phyloP scores from a whole-genome alignment of 1,140 invertebrate genomes.

The Dendroctonus ponderosae region DNA sequence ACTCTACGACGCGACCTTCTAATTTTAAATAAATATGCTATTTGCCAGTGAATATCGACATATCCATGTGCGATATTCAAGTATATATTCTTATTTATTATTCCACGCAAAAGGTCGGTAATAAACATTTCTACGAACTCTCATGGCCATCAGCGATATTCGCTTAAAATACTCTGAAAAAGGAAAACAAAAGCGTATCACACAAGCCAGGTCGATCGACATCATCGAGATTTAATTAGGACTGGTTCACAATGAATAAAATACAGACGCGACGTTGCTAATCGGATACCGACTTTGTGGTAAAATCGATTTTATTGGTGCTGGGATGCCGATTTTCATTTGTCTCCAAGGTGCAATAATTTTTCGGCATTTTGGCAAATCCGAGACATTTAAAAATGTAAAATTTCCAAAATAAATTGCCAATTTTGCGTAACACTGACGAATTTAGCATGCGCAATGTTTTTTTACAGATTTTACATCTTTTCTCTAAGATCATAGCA shows the following conservation, averaged over 20 bases:
- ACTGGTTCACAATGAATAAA: conserved; percentile 19
- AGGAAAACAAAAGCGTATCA: conserved; percentile 16
- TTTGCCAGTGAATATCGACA: conserved; percentile 3
- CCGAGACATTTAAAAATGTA: no score
- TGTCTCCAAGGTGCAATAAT: no score
- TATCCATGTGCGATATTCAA: conserved; percentile 6
- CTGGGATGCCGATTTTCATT: no score
- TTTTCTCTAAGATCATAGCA: no score
- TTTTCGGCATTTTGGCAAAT: no score
- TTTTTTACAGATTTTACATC: no score
- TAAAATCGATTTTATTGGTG: no score
- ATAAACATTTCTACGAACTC: conserved; percentile 21
- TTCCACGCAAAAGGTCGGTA: conserved; percentile 17
- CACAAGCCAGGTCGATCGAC: conserved; percentile 6
- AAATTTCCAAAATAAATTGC: no score
- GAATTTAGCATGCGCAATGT: no score
- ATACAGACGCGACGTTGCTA: background rate
- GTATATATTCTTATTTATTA: conserved; percentile 12
- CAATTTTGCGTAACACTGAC: no score
- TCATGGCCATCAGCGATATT: conserved; percentile 15
- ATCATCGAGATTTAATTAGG: conserved; percentile 15
- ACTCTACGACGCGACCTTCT: background rate
- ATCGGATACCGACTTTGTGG: no score
- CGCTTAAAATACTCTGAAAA: conserved; percentile 15
- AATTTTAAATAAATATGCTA: conserved; percentile 17